Base-by-base conservation (phyloP, 2,888 invertebrate species). In the Girardia tigrina region DNA sequence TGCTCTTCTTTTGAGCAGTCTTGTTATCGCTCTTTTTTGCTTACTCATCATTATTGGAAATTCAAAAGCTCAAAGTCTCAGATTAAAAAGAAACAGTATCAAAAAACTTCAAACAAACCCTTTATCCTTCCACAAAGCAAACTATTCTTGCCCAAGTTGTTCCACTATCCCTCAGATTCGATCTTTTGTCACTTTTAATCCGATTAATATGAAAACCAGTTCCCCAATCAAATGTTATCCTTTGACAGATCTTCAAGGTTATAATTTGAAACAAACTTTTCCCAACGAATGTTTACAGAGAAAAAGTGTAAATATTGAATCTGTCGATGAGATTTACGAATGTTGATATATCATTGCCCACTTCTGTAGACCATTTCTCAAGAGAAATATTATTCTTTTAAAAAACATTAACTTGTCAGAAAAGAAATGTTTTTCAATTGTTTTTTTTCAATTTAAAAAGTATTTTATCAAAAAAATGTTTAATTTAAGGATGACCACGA, bases 181-280 rank as follows among this genome's bases (percentile, higher is more conserved):
- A 16, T 56, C 56, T 20, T 56, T 20, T n/a, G 56, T n/a, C n/a
- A 12, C 56, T 20, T 56, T 56, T n/a, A 56, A 56, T 20, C n/a
- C 56, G 23, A 56, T 56, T 4, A 23, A 56, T 23, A 56, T n/a
- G 8, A 4, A 56, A 16, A 56, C 6, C 23, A 20, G 56, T 56
- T 6, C n/a, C 56, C 56, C 56, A 6, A 56, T 56, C n/a, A 56
- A 56, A 56, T 56, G 56, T 56, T 56, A 56, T 23, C 56, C 56
- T 20, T 23, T 56, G n/a, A 23, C 23, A 20, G 56, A 56, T 56
- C 23, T 56, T 23, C n/a, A 16, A 20, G 20, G n/a, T 56, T 23
- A 56, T 20, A 56, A 56, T 56, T n/a, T 16, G 6, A n/a, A 4
- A 12, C 56, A 56, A 23, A 4, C n/a, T n/a, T 20, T 56, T 16